Conservation (phyloP, 2,888 invertebrate genomes). For the Conus canariensis region DNA sequence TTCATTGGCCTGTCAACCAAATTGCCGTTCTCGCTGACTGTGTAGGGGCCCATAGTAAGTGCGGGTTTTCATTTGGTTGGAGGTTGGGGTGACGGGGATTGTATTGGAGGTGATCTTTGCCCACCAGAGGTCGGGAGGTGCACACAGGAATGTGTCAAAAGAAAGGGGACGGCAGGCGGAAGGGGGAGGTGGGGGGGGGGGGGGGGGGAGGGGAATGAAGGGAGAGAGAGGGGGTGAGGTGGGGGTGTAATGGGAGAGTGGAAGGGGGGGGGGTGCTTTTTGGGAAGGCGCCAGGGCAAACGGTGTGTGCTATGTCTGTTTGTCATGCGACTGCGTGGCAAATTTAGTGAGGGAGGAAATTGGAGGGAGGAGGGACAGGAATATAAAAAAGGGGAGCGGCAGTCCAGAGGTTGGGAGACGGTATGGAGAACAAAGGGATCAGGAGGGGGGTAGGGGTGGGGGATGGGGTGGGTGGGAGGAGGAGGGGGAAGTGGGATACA, state of each 20-base stretch:
- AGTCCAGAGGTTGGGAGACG: background rate
- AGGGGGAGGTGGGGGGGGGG: background rate
- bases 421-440: background rate
- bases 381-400: too few relatives aligned
- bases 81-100: background rate
- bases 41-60: background rate
- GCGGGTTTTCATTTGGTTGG: background rate
- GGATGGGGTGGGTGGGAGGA: background rate
- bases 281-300: conserved; percentile 1
- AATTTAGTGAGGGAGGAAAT: background rate
- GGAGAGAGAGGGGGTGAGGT: background rate
- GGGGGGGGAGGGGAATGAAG: background rate
- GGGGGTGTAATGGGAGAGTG: background rate
- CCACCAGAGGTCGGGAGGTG: background rate
- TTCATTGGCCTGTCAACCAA: background rate
- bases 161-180: background rate
- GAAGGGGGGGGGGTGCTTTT: background rate
- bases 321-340: background rate
- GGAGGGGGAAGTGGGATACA: background rate
- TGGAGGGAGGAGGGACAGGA: background rate
- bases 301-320: background rate
- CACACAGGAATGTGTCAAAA: background rate
- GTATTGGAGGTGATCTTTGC: conserved; percentile 1
- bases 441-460: background rate
- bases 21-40: background rate